These are phyloP conservation scores for Montipora foliosa DNA, from an alignment of 64 coral and sea anemone species.

Conservation along the genomic window DNA sequence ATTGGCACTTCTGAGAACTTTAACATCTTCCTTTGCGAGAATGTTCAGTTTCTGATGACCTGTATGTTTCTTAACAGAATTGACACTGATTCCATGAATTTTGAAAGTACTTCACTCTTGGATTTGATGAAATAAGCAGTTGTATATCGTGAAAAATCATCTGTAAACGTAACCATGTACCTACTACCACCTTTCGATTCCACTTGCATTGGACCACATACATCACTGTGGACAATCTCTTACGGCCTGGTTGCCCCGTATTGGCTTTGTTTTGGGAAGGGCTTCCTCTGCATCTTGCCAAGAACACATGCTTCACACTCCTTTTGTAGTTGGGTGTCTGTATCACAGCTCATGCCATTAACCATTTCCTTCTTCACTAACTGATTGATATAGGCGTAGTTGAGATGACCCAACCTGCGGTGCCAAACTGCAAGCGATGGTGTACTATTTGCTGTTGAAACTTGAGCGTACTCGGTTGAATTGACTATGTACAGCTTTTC, in stretches of 20 bases:
- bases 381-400: conserved; percentile 74
- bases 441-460: conserved; percentile 38
- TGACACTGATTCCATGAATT: conserved; percentile 4
- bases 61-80: conserved; percentile 45
- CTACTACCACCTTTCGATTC: too few relatives aligned
- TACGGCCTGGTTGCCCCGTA: conserved; percentile 80
- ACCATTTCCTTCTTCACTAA: conserved; percentile 81
- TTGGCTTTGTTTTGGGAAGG: conserved; percentile 78
- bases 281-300: conserved; percentile 82
- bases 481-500: conserved; percentile 16
- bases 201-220: neutral
- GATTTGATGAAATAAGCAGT: neutral
- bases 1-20: conserved; percentile 30
- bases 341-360: conserved; percentile 58
- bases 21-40: conserved; percentile 18
- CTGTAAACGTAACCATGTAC: neutral
- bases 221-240: conserved; percentile 79
- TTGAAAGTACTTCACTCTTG: conserved; percentile 40
- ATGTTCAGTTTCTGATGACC: conserved; percentile 52
- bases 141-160: conserved; percentile 79
- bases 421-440: conserved; percentile 70
- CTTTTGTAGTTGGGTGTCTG: conserved; percentile 31
- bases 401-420: conserved; percentile 70
- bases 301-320: conserved; percentile 78
- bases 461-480: conserved; percentile 59